Percentiles rank a stretch among this genome's conserved stretches.
phyloP scores from a whole-genome alignment of 2,888 invertebrate genomes.

The Nebria salina region DNA sequence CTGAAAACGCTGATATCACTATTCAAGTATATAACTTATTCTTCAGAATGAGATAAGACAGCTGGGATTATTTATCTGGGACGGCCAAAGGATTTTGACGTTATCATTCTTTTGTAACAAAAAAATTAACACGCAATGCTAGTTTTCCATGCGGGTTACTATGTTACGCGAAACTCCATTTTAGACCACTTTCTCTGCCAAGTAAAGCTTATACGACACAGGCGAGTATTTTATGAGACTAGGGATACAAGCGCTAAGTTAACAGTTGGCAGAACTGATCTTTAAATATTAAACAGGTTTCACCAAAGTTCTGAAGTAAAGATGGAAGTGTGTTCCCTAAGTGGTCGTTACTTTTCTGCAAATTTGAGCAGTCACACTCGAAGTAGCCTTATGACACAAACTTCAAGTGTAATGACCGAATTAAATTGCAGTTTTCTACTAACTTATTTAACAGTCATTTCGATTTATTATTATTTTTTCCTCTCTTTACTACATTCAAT shows the following conservation, averaged over 20 bases:
- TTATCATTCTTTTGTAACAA: too few species aligned
- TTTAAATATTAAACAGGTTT: conserved; percentile 16
- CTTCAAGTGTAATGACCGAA: background rate
- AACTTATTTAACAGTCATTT: background rate
- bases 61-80: too few species aligned
- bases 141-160: too few species aligned
- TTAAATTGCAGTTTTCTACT: background rate
- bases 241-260: background rate
- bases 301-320: conserved; percentile 5
- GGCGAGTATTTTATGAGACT: conserved; percentile 5
- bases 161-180: background rate
- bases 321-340: background rate
- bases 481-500: too few species aligned
- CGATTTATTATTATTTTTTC: too few species aligned
- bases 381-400: background rate
- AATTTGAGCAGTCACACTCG: background rate
- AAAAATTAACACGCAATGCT: too few species aligned
- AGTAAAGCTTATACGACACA: background rate
- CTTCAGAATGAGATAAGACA: too few species aligned
- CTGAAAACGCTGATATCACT: too few species aligned
- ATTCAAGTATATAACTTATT: too few species aligned
- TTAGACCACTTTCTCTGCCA: background rate
- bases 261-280: conserved; percentile 14
- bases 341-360: background rate
- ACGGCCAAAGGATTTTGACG: too few species aligned